Base-by-base conservation (phyloP, 2,797 vertebrate species). In the Leptodactylus fallax region DNA sequence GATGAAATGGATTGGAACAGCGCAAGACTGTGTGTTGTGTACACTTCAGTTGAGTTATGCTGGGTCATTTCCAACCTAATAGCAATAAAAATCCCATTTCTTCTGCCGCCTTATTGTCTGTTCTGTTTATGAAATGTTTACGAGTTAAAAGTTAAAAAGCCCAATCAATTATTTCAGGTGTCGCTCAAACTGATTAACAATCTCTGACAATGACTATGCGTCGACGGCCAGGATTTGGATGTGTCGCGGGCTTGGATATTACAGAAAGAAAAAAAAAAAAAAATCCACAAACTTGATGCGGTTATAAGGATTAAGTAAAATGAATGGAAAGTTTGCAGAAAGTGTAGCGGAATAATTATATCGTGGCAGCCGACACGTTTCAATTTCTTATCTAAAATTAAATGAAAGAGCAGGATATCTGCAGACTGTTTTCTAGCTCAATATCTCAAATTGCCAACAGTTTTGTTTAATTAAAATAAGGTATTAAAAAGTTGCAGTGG, bases 331-430 rank as follows among this genome's bases (percentile, higher is more conserved):
- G 88, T 86, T 89, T 89, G 76, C 79, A 53, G 84, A 86, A 86
- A 86, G 79, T 79, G 80, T 86, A 53, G 85, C 25, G 45, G 85
- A 89, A 86, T 89, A 89, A 89, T 89, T 86, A 83, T 86, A 83
- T 71, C 1, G 53, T 61, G 56, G 85, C 61, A 19, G 60, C 83
- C 79, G 77, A 81, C 83, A 67, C 79, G 47, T 82, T 89, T 89
- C 60, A 82, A 86, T 89, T 86, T 82, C 87, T 89, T 89, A 89
- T 85, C 83, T 89, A 23, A 89, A 86, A 89, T 89, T 82, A 83
- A 86, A 85, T 86, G 79, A 83, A 89, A 89, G 45, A 82, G 71
- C 85, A 77, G 84, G 65, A 79, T 78, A 86, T 89, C 83, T 47
- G 49, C 53, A 78, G 71, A 69, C 72, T 86, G 71, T 36, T 63